These are phyloP conservation scores for Agapostemon virescens DNA, from an alignment of 2,888 invertebrate species.

Conservation along the genomic window DNA sequence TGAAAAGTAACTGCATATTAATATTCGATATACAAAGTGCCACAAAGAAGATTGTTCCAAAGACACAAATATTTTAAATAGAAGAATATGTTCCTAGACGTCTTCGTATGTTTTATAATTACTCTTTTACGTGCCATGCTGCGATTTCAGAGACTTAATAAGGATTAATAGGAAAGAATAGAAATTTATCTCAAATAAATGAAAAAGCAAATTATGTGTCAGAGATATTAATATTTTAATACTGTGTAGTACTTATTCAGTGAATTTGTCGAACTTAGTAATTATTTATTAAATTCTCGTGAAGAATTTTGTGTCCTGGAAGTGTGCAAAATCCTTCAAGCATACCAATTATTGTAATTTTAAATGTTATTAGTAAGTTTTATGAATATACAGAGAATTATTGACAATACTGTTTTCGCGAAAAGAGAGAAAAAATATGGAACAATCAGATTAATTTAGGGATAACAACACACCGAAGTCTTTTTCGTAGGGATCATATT, in stretches of 20 bases:
- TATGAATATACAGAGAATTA: not conserved
- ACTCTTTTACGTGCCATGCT: not conserved
- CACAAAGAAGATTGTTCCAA: no score
- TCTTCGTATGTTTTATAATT: not conserved
- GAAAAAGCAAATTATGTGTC: not conserved
- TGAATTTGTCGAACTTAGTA: not conserved
- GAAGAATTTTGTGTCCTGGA: no score
- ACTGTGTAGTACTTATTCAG: no score
- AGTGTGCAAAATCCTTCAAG: no score
- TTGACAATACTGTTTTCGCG: not conserved
- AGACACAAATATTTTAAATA: not conserved
- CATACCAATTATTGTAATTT: no score
- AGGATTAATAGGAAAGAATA: not conserved
- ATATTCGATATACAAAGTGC: no score
- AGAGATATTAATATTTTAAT: not conserved
- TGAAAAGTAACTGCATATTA: no score
- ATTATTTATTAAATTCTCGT: not conserved
- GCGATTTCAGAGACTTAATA: not conserved
- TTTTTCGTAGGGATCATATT: constrained; percentile 35
- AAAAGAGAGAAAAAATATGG: not conserved
- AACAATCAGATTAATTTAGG: not conserved
- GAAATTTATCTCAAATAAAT: not conserved
- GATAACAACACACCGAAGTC: not conserved
- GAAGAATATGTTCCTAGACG: not conserved
- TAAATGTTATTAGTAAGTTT: not conserved